A percentile compares a stretch with the other conserved stretches of the same genome.
Conservation (phyloP, 2,113 vertebrate species). For the Burhinus oedicnemus region DNA sequence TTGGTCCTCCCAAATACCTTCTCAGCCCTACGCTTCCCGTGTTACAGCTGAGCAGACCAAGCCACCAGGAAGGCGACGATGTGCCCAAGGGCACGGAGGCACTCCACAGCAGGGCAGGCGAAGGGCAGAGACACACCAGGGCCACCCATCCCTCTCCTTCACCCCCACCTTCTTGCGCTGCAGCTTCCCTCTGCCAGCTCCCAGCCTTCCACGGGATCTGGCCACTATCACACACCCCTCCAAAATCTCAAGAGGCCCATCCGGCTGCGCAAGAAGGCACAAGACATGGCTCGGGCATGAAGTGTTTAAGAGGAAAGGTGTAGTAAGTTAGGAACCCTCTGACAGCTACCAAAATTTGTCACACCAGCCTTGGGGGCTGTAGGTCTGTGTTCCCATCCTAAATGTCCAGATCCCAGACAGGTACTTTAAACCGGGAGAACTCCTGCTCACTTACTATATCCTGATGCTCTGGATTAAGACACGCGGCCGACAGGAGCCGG, state of each 20-base stretch:
- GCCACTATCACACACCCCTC: not conserved
- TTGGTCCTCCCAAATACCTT: not conserved
- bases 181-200: accelerated
- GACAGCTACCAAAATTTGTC: not conserved
- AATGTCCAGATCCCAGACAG: not conserved
- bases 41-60: accelerated
- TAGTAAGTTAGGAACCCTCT: too few relatives aligned
- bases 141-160: not conserved
- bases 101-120: too few relatives aligned
- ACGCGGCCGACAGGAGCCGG: accelerated
- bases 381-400: not conserved
- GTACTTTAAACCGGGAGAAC: not conserved
- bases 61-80: not conserved
- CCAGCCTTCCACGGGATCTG: accelerated
- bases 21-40: not conserved
- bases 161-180: accelerated
- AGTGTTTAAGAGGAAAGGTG: not conserved
- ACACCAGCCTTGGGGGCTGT: not conserved
- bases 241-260: not conserved
- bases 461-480: not conserved
- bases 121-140: not conserved
- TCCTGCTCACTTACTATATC: not conserved
- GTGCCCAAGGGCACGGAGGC: not conserved
- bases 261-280: not conserved
- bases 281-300: too few relatives aligned